Evolutionary conservation across 2,797 vertebrate species (phyloP).

Genomic region (Pelochelys cantorii): DNA sequence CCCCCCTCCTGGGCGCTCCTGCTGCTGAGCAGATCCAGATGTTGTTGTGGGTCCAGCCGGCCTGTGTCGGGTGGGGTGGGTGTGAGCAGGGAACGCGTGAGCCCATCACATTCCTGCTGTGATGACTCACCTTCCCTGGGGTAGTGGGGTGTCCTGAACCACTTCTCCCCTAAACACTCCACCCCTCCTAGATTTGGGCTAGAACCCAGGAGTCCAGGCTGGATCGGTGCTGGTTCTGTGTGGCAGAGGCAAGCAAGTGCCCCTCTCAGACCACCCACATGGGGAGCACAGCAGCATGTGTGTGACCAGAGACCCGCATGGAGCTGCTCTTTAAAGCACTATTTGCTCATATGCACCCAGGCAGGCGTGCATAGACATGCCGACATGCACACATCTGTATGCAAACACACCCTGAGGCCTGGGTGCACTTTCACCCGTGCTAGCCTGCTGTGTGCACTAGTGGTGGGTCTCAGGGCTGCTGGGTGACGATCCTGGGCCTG

Average conservation of each 20-base stretch:
- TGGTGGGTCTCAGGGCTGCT: background rate
- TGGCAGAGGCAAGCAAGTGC: background rate
- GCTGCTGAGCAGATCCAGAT: slow-evolving; percentile 17
- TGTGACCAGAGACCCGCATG: background rate
- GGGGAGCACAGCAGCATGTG: background rate
- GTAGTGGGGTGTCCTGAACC: background rate
- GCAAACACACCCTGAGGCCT: background rate
- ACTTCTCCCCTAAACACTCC: background rate
- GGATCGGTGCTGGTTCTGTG: background rate
- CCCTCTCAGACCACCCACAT: accelerated
- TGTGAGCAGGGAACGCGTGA: slow-evolving; percentile 62
- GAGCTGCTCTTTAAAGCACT: background rate
- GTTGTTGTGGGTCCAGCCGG: slow-evolving; percentile 3
- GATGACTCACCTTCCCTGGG: slow-evolving; percentile 55
- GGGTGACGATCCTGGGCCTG: background rate
- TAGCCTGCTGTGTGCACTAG: background rate
- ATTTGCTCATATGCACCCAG: background rate
- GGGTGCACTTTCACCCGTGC: background rate
- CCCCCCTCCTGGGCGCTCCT: background rate
- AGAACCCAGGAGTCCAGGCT: background rate
- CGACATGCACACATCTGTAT: accelerated
- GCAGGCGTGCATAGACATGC: background rate
- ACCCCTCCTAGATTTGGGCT: background rate
- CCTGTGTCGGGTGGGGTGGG: slow-evolving; percentile 23
- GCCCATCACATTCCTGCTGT: slow-evolving; percentile 70